These are phyloP conservation scores for Cyprinodon variegatus DNA, from an alignment of 2,113 vertebrate genomes.

Conservation along the genomic window DNA sequence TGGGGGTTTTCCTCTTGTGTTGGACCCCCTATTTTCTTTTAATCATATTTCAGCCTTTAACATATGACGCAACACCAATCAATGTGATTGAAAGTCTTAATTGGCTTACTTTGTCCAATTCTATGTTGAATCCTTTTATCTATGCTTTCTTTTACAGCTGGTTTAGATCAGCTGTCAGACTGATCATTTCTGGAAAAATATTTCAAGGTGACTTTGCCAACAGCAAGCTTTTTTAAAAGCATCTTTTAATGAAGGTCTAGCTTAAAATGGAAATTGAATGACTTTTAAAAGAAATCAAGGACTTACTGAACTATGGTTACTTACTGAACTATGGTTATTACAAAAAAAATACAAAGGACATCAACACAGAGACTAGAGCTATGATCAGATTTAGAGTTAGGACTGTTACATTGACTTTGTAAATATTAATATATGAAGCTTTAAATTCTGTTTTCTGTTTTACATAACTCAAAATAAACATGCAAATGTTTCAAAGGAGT, in stretches of 20 bases:
- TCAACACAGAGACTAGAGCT: neutral
- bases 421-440: neutral
- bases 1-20: conserved; percentile 35
- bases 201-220: conserved; percentile 16
- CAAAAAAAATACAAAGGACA: neutral
- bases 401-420: neutral
- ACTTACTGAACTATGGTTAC: too few species aligned
- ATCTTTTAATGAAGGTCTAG: neutral
- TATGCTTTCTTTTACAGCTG: conserved; percentile 54
- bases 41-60: neutral
- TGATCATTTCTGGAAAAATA: conserved; percentile 41
- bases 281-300: neutral
- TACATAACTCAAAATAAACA: neutral
- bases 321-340: neutral
- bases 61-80: neutral
- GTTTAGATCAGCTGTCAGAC: conserved; percentile 38
- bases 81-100: conserved; percentile 5
- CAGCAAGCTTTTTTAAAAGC: neutral
- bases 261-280: neutral
- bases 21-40: conserved; percentile 22
- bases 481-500: too few species aligned
- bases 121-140: conserved; percentile 43
- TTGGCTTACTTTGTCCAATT: conserved; percentile 36
- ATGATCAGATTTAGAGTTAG: neutral
- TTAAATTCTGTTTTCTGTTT: neutral